Base-by-base conservation (phyloP, 2,888 invertebrate genomes). In the Drosophila recens region DNA sequence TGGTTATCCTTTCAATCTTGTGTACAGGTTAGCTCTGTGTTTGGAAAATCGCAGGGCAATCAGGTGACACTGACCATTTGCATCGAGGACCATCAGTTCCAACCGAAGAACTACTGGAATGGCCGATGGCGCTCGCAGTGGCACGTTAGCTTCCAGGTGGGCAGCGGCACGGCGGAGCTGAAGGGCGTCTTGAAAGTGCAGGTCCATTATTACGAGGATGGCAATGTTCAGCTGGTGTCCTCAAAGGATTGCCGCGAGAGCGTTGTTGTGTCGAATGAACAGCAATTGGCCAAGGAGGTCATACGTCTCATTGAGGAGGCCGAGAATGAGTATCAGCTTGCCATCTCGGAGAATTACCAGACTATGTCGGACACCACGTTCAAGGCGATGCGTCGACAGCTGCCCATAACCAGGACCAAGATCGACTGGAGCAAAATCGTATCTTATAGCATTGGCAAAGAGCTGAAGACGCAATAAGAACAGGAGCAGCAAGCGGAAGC, bases 321-420 rank as follows among this genome's bases (percentile, higher is more conserved):
- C 20, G 99, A 99, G 93, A 97, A 97, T 89, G 96, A 97, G 80
- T 99, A 99, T 93, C 99, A 99, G 94, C 96, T 97, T 58, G 97
- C 97, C 68, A 97, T 97, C 90, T 97, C 97, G 59, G 99, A 99
- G 93, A 99, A 99, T 94, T 99, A 99, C 94, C 97, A 97, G 93
- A 98, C 98, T 40, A 99, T 99, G 99, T 99, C 98, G 75, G 99
- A 99, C 93, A 99, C 99, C 56, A 99, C 99, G 51, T 99, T 99
- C 94, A 99, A 99, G 94, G 99, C 99, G 75, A 95, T 99, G 92
- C 95, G 99, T 87, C 96, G 99, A 90, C 97, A 98, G 93, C 94
- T 99, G 93, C 99, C 99, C 27, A 98, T 99, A 72, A 99, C 99
- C 80, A 96, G 99, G 93, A 97, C 98, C 93, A 99, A 99, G 95